Evolutionary conservation across 1,140 invertebrate species (phyloP).

Genomic region (Trichonephila clavipes): DNA sequence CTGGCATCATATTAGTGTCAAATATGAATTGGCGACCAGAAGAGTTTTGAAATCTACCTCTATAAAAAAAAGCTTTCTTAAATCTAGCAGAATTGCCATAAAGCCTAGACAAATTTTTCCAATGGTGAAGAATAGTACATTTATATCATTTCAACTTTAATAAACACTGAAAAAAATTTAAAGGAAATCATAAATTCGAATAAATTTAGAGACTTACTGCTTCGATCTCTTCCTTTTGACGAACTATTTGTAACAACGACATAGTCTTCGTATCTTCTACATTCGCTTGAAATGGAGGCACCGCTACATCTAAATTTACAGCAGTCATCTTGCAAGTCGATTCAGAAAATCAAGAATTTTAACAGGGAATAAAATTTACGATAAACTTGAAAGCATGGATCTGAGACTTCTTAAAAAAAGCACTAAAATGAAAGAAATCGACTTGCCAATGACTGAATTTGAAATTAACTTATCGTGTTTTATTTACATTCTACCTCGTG

Average conservation of each 20-base stretch:
- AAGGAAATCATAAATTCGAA: background rate
- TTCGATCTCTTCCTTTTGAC: constrained; percentile 5
- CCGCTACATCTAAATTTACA: background rate
- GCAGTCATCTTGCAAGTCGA: background rate
- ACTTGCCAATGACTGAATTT: background rate
- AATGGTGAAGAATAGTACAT: too few relatives aligned
- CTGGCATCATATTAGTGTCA: too few relatives aligned
- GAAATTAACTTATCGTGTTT: background rate
- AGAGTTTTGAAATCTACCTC: too few relatives aligned
- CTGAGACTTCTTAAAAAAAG: constrained; percentile 17
- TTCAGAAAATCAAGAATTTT: background rate
- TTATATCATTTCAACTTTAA: too few relatives aligned
- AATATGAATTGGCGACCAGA: too few relatives aligned
- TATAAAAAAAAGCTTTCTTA: too few relatives aligned
- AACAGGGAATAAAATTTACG: background rate
- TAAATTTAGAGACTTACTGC: background rate
- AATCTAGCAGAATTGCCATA: too few relatives aligned
- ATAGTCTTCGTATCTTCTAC: background rate
- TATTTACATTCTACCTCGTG: background rate
- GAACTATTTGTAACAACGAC: constrained; percentile 5
- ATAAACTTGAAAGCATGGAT: constrained; percentile 20
- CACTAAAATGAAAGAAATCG: constrained; percentile 15
- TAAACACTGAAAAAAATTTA: background rate
- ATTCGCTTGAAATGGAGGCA: background rate
- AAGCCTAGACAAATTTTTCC: too few relatives aligned